Evolutionary conservation across 2,888 invertebrate genomes (phyloP).

Genomic region (Lasioglossum figueresi): DNA sequence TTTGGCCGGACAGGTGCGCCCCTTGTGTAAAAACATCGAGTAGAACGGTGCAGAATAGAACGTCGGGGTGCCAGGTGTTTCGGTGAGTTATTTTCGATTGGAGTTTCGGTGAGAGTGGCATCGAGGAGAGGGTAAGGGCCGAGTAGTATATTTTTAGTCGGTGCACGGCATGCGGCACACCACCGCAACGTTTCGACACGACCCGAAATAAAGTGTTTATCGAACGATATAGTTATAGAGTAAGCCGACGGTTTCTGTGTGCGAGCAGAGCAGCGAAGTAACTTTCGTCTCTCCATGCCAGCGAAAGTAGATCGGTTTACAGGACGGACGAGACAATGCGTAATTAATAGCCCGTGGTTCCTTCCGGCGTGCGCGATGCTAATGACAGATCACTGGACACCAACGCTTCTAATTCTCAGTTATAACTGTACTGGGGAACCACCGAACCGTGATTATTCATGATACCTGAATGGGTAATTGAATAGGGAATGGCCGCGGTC

Average conservation of each 20-base stretch:
- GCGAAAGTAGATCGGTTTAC: conserved; percentile 58
- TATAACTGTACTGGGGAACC: not conserved
- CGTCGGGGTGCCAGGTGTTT: conserved; percentile 77
- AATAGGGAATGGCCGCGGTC: not conserved
- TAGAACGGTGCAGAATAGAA: conserved; percentile 63
- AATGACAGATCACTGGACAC: conserved; percentile 5
- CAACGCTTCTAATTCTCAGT: not conserved
- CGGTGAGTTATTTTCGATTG: conserved; percentile 76
- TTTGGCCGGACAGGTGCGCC: conserved; percentile 56
- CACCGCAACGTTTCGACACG: conserved; percentile 79
- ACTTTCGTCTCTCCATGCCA: conserved; percentile 33
- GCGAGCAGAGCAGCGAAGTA: not conserved
- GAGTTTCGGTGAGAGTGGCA: conserved; percentile 71
- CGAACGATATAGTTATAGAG: conserved; percentile 66
- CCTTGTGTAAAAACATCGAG: conserved; percentile 41
- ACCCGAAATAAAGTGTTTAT: conserved; percentile 81
- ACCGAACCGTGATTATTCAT: not conserved
- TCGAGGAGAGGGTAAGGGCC: conserved; percentile 54
- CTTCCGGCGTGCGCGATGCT: conserved; percentile 40
- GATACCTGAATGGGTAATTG: not conserved
- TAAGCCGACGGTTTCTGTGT: not conserved
- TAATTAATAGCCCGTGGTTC: conserved; percentile 53
- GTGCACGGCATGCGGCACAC: conserved; percentile 77
- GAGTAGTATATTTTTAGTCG: conserved; percentile 79
- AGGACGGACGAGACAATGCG: conserved; percentile 49